Percentiles rank a stretch among this genome's conserved stretches.
Evolutionary conservation across 2,113 vertebrate genomes (phyloP).

Genomic region (Hiodon tergisus): DNA sequence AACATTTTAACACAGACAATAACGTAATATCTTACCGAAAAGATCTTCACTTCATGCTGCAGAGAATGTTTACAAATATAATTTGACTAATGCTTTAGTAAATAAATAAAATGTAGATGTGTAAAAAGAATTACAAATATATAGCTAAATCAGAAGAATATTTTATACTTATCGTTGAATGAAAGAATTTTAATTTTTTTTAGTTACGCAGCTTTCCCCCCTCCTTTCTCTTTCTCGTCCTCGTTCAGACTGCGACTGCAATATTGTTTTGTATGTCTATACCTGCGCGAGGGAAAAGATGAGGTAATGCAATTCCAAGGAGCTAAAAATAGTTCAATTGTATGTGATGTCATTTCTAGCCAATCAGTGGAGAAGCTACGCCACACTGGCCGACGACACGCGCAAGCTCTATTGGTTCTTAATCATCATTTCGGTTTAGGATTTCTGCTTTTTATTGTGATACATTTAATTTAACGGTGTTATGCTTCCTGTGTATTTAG

Average conservation of each 20-base stretch:
- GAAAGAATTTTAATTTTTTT: not conserved
- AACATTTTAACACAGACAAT: not conserved
- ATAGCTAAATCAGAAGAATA: no score
- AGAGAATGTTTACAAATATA: not conserved
- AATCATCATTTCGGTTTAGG: conserved; percentile 35
- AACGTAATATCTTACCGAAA: not conserved
- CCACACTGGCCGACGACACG: conserved; percentile 34
- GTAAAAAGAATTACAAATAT: no score
- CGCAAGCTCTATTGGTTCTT: conserved; percentile 32
- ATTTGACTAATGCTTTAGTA: not conserved
- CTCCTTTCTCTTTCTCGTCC: not conserved
- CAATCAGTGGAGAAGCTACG: conserved; percentile 47
- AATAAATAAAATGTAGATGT: not conserved
- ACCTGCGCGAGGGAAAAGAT: conserved; percentile 51
- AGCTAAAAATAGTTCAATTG: conserved; percentile 51
- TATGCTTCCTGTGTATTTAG: not conserved
- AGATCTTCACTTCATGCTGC: not conserved
- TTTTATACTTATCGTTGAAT: not conserved
- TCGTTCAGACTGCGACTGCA: conserved; percentile 15
- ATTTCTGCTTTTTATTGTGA: conserved; percentile 34
- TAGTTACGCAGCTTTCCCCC: no score
- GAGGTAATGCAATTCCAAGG: conserved; percentile 57
- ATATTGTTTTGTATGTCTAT: conserved; percentile 36
- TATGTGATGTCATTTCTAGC: conserved; percentile 64
- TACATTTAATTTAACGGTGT: conserved; percentile 29